These are phyloP conservation scores for Drepana arcuata DNA, from an alignment of 1,140 invertebrate species.

Conservation along the genomic window DNA sequence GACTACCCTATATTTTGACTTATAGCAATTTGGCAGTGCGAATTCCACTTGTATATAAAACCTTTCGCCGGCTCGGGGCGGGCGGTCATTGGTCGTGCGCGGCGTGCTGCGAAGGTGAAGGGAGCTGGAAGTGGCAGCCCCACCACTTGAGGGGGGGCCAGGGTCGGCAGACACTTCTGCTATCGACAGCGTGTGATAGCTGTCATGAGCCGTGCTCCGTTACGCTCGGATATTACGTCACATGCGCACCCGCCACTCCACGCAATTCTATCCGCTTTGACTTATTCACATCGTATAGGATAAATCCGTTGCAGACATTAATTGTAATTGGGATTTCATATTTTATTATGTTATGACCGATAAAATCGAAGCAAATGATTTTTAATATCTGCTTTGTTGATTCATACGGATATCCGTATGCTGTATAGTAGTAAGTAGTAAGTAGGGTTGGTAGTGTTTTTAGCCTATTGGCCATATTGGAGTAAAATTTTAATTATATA, in stretches of 20 bases:
- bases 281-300: neutral
- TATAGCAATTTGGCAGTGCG: slow-evolving; percentile 67
- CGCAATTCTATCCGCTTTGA: neutral
- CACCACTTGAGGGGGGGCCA: slow-evolving; percentile 38
- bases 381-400: neutral
- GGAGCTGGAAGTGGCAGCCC: slow-evolving; percentile 55
- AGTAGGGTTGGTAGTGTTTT: too few relatives aligned
- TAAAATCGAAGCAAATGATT: neutral
- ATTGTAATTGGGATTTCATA: too few relatives aligned
- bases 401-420: neutral
- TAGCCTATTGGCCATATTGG: too few relatives aligned
- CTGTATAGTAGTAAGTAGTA: too few relatives aligned
- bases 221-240: slow-evolving; percentile 27
- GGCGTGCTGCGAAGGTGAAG: slow-evolving; percentile 55
- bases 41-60: slow-evolving; percentile 72
- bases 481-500: too few relatives aligned
- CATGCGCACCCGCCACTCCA: slow-evolving; percentile 2
- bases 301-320: neutral
- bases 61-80: slow-evolving; percentile 65
- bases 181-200: slow-evolving; percentile 47
- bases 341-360: neutral
- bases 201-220: slow-evolving; percentile 42
- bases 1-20: slow-evolving; percentile 73
- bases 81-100: slow-evolving; percentile 58
- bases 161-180: slow-evolving; percentile 67